A percentile compares a stretch with the other conserved stretches of the same genome.
phyloP scores from a whole-genome alignment of 2,113 vertebrate genomes.

The Porphyrio hochstetteri region DNA sequence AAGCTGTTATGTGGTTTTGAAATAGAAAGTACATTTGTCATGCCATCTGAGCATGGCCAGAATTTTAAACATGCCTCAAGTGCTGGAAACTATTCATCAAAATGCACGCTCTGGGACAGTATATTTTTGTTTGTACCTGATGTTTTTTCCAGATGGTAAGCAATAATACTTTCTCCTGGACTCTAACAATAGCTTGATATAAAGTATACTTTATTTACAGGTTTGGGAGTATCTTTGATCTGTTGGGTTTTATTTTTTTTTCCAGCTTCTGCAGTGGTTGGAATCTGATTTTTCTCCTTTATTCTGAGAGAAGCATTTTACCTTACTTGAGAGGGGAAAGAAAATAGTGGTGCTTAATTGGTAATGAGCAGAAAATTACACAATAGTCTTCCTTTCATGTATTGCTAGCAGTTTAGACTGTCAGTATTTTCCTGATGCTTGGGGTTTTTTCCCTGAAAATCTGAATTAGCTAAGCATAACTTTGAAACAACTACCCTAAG shows the following conservation, averaged over 20 bases:
- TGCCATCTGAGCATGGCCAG: background rate
- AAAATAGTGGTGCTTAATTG: background rate
- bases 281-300: background rate
- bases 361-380: background rate
- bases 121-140: background rate
- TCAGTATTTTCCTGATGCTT: background rate
- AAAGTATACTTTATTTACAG: background rate
- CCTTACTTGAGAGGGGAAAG: accelerated
- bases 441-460: background rate
- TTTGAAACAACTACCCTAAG: background rate
- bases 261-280: background rate
- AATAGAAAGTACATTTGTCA: background rate
- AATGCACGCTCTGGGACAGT: background rate
- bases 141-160: background rate
- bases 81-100: background rate
- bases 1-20: background rate
- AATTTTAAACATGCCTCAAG: background rate
- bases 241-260: background rate
- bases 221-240: background rate
- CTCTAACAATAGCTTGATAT: background rate
- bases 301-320: background rate
- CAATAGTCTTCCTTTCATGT: background rate
- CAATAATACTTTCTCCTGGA: background rate
- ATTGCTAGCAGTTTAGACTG: background rate
- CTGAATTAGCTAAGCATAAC: background rate